phyloP scores from a whole-genome alignment of 2,113 vertebrate genomes.

The Lepus europaeus region DNA sequence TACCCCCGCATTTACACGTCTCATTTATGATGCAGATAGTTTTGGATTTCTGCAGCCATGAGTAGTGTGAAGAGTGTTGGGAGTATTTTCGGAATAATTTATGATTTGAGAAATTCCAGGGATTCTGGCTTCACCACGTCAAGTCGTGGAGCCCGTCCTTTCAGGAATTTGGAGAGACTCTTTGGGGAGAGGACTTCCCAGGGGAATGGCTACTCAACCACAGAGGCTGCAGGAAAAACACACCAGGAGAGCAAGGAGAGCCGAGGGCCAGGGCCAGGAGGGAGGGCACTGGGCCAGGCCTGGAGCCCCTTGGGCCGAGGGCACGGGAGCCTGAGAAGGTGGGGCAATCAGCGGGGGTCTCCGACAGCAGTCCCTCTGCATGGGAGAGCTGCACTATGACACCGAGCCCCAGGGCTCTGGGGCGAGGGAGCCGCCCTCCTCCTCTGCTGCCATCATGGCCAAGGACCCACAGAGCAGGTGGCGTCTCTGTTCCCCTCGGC shows the following conservation, averaged over 20 bases:
- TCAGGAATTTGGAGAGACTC: background rate
- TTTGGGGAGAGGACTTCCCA: background rate
- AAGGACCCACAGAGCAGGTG: slow-evolving; percentile 16
- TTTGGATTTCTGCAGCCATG: background rate
- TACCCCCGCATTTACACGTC: background rate
- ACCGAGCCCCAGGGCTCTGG: background rate
- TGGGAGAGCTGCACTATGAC: background rate
- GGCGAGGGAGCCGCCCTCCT: slow-evolving; percentile 49
- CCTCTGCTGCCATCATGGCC: slow-evolving; percentile 29
- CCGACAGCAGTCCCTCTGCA: background rate
- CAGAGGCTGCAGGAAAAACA: background rate
- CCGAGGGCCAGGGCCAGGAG: accelerated
- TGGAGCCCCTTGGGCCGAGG: no score
- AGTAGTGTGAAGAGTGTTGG: background rate
- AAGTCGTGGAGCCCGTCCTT: background rate
- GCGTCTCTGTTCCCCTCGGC: background rate
- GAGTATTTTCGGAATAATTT: background rate
- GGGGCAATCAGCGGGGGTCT: background rate
- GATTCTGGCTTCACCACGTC: background rate
- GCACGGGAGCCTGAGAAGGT: no score
- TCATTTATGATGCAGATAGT: background rate
- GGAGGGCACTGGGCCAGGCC: background rate
- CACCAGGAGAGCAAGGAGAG: background rate
- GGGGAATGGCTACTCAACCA: background rate
- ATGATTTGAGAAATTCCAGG: background rate